A percentile compares a stretch with the other conserved stretches of the same genome.
Conservation (phyloP, 2,113 vertebrate species). For the Hemicordylus capensis region DNA sequence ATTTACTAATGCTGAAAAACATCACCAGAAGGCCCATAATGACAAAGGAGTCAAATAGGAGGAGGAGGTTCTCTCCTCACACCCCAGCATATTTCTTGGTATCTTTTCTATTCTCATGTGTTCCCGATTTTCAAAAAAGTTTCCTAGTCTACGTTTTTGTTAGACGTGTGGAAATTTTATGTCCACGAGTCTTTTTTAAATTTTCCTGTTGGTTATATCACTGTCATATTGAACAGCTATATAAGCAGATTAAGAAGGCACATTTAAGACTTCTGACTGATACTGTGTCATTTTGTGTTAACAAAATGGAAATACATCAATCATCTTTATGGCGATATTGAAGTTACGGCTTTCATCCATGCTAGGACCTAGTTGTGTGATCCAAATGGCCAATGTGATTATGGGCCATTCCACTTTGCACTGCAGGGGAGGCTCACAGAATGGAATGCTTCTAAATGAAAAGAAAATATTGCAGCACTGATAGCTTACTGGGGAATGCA, state of each 20-base stretch:
- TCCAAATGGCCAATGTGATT: neutral
- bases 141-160: neutral
- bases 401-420: too few species aligned
- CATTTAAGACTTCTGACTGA: neutral
- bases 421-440: neutral
- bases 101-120: neutral
- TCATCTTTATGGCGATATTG: neutral
- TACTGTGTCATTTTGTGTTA: neutral
- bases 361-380: neutral
- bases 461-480: too few species aligned
- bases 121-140: neutral
- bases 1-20: neutral
- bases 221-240: neutral
- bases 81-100: neutral
- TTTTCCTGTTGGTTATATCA: neutral
- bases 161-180: neutral
- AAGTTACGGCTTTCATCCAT: neutral
- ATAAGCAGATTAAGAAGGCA: neutral
- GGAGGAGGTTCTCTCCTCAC: neutral
- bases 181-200: neutral
- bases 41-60: neutral
- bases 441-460: too few species aligned
- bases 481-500: neutral
- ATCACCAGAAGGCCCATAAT: neutral
- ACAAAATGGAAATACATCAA: neutral